Evolutionary conservation across 2,888 invertebrate species (phyloP), one percentile per base, ranked within the genome.

Genomic region (Oxytorus armatus): DNA sequence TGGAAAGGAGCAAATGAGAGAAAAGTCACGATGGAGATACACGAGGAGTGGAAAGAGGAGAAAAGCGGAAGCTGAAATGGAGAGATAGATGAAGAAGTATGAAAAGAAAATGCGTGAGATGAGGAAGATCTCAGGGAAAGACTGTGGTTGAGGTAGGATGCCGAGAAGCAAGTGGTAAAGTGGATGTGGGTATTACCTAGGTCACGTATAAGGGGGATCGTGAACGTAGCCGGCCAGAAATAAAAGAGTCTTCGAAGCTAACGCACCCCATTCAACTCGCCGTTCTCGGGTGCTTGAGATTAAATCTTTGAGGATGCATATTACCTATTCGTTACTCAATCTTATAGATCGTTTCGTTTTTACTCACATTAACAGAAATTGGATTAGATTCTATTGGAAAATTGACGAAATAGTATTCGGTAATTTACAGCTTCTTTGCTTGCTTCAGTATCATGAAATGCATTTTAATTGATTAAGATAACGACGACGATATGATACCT

Each of bases 201-300:
- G 78, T 78, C 59, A 66, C 73, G 66, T 73, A 61, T 78, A 61
- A 73, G 61, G 25, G n/a, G 44, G 61, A 68, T 68, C 36, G 51
- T 25, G 44, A 68, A 73, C 25, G 16, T 63, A 61, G 14, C 68
- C 61, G 16, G 68, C 14, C 16, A 36, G 36, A 61, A 53, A 61
- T 73, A 23, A 68, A 78, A 70, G 49, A 68, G 14, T n/a, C 55
- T 39, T 55, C 39, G 25, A 69, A 8, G 47, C 39, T 49, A 49
- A 47, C 51, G 53, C 61, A 39, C 59, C 47, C 29, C 65, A 39
- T 61, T 33, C 61, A 33, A 44, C 21, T 59, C 21, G 25, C 16
- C 5, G 29, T 59, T 14, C 59, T 68, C 49, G 44, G 25, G 29
- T 42, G 55, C 49, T 61, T 44, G 59, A 59, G 23, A 66, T 68